These are phyloP conservation scores for Crossaster papposus DNA, from an alignment of 53 echinoderm and acorn worm genomes.

Conservation along the genomic window DNA sequence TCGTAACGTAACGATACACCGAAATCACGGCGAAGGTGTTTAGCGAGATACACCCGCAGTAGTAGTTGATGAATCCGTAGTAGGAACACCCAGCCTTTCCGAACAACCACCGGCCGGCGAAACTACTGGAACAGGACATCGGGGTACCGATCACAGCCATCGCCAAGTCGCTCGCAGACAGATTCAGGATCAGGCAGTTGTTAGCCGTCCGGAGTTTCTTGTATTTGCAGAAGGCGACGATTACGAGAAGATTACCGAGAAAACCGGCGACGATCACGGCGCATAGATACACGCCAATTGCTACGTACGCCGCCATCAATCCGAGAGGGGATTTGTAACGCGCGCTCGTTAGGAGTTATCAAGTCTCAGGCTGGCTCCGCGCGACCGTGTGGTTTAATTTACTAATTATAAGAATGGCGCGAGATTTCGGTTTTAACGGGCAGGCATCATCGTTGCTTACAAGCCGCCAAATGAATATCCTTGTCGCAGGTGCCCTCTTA, in stretches of 20 bases:
- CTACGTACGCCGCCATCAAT: conserved; percentile 8
- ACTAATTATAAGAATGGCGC: too few relatives aligned
- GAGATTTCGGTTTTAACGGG: too few relatives aligned
- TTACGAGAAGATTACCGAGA: conserved; percentile 58
- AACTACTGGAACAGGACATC: conserved; percentile 73
- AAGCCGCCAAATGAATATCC: too few relatives aligned
- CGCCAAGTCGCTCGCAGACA: conserved; percentile 66
- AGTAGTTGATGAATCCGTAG: conserved; percentile 77
- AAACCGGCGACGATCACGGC: conserved; percentile 53
- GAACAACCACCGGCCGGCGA: conserved; percentile 76
- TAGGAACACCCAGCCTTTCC: conserved; percentile 73
- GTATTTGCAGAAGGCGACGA: conserved; percentile 48
- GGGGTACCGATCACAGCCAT: conserved; percentile 71
- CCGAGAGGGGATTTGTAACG: background rate
- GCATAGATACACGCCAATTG: conserved; percentile 57
- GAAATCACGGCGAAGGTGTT: conserved; percentile 66
- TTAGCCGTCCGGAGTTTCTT: conserved; percentile 70
- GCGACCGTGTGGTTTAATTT: background rate
- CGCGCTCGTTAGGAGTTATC: background rate
- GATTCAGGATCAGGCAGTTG: conserved; percentile 67
- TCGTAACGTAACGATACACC: conserved; percentile 50
- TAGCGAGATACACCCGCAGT: conserved; percentile 74
- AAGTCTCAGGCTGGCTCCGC: background rate
- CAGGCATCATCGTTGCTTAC: too few relatives aligned
- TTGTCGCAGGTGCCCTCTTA: too few relatives aligned